Base-by-base conservation (phyloP, 2,113 vertebrate genomes). In the Paracanthobrama guichenoti region DNA sequence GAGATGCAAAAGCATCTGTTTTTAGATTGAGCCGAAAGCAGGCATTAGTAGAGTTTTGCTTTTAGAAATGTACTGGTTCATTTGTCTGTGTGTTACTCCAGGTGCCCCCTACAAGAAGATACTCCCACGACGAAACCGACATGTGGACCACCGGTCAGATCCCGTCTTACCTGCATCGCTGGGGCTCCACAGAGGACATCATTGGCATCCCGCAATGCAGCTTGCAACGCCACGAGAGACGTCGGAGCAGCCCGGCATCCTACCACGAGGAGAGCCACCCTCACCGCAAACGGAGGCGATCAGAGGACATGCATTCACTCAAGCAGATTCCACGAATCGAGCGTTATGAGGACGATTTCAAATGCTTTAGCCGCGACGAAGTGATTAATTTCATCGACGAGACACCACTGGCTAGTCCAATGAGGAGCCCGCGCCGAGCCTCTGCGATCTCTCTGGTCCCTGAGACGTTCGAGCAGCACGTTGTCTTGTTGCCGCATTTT, bases 31-130 rank as follows among this genome's bases (percentile, higher is more conserved):
- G 13, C n/a, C 12, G 24, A 44, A 67, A 60, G 50, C 74, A 42
- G n/a, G 28, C 4, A 60, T 22, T 13, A 59, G 75, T 31, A 4
- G 24, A 66, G 35, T 24, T 39, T 24, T 14, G 39, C 26, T 77
- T 24, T 80, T 53, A 20, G 7, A 62, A 42, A 75, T 28, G 53
- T 73, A 48, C 16, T 12, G 35, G 16, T 60, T 67, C 20, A n/a
- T 6, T 11, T 66, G 14, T 57, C 28, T n/a, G 64, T 82, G 78
- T 87, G 22, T 87, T 86, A 79, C 85, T 46, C 4, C 93, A 98
- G 97, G 97, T 98, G 91, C 97, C 97, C 74, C 94, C 96, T 91
- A 95, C 95, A 91, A 94, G 97, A 92, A 96, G 97, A 92, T 95
- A 94, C 93, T 98, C 97, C 88, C 96, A 97, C 89, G 97, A 98